These are phyloP conservation scores for Hypomesus transpacificus DNA, from an alignment of 2,113 vertebrate genomes.

Conservation along the genomic window DNA sequence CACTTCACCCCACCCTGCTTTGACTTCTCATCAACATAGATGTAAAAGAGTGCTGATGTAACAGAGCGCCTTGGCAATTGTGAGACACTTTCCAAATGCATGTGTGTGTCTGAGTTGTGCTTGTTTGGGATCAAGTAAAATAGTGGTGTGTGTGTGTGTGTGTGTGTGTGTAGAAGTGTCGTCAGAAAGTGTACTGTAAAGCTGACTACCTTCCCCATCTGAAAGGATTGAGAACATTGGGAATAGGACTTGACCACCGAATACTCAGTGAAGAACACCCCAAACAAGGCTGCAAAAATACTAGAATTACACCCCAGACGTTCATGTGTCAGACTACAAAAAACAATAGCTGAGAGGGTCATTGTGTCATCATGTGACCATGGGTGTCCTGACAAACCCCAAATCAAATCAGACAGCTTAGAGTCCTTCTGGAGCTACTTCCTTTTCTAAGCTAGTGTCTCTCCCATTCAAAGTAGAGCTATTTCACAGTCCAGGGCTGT, in stretches of 20 bases:
- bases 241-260: too few species aligned
- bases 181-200: not conserved
- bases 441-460: not conserved
- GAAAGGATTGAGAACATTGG: too few species aligned
- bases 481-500: not conserved
- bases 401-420: too few species aligned
- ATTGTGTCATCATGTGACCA: too few species aligned
- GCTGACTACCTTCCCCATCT: not conserved
- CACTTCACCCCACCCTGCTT: constrained; percentile 12
- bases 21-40: constrained; percentile 22
- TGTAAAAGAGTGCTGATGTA: constrained; percentile 17
- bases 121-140: not conserved
- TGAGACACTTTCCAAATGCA: not conserved
- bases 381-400: too few species aligned
- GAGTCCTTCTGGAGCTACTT: too few species aligned
- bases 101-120: constrained; percentile 2
- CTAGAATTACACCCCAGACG: too few species aligned
- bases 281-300: not conserved
- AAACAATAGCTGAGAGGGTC: too few species aligned
- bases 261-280: too few species aligned
- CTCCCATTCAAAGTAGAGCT: not conserved
- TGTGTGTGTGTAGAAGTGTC: not conserved
- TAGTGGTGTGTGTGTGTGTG: too few species aligned
- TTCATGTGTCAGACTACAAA: too few species aligned
- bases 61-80: constrained; percentile 4